Percentiles rank a stretch among this genome's conserved stretches.
These are phyloP conservation scores for Spicauda simplicius DNA, from an alignment of 2,888 invertebrate species.

Conservation along the genomic window DNA sequence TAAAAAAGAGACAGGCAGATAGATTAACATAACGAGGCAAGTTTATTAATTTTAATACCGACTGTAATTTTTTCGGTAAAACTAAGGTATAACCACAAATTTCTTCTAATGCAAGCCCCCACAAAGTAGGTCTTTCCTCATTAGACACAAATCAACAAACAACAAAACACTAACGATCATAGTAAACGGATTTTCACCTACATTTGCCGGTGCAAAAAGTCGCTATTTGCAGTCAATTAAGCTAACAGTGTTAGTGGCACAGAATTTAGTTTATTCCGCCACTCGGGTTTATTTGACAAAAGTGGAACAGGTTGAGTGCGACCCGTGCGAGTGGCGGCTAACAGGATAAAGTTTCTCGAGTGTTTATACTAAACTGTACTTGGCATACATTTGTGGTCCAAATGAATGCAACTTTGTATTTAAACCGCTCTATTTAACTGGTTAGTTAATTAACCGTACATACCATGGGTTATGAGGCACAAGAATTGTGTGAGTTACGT, in stretches of 20 bases:
- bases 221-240: constrained; percentile 23
- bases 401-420: constrained; percentile 15
- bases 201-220: neutral
- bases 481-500: no score
- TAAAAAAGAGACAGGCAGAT: no score
- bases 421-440: constrained; percentile 7
- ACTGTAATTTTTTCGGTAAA: no score
- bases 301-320: constrained; percentile 28
- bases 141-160: no score
- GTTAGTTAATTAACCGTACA: constrained; percentile 15
- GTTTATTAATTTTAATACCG: no score
- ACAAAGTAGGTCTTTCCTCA: no score
- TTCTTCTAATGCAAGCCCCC: no score
- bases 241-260: constrained; percentile 25
- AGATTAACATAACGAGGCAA: no score
- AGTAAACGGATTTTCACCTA: no score
- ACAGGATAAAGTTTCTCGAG: constrained; percentile 24
- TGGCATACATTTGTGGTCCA: constrained; percentile 21
- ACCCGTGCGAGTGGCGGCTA: constrained; percentile 19
- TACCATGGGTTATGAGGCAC: neutral
- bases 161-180: no score
- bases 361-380: constrained; percentile 28
- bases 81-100: no score
- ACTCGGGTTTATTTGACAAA: constrained; percentile 26
- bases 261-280: constrained; percentile 21